Base-by-base conservation (phyloP, 2,888 invertebrate species). In the Drosophila prostipennis region DNA sequence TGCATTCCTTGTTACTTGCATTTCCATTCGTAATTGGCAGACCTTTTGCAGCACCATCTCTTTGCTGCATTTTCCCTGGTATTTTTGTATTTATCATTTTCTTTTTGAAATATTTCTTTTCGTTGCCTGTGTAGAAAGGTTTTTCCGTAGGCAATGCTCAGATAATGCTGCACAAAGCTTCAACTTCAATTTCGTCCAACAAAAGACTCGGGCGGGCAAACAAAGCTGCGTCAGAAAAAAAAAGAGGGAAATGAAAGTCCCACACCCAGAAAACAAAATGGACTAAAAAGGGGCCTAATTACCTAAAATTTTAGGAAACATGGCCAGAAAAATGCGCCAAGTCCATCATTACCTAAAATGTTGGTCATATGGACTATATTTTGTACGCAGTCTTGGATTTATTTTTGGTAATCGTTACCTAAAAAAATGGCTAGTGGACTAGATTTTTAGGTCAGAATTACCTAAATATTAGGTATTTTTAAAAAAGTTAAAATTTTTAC, bases 161-260 rank as follows among this genome's bases (percentile, higher is more conserved):
- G 70, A 78, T 82, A 71, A 73, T 80, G 75, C 79, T 77, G 53
- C 78, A 80, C 80, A 80, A 82, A 75, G 83, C 83, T 75, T 82
- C 79, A 79, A 79, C 76, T 73, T 68, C 59, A 51, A 72, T 60
- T 61, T 55, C 32, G 45, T 14, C 11, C 42, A 73, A 73, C 72
- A 73, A 73, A 74, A 36, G 72, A 51, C 57, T 45, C 67, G 48
- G 58, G 39, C 65, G 43, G 14, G 51, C 57, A 73, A 59, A 65
- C 73, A 73, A 73, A 60, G 65, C 61, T 40, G 32, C 60, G 53
- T 36, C 54, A 23, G 14, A 40, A 34, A 48, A n/a, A 26, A 26
- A 26, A 26, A 5, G 6, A 39, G 36, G 10, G 11, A n/a, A 6
- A 10, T 2, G 29, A 26, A 7, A 14, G 26, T 34, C 42, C 68